Percentiles rank a stretch among this genome's conserved stretches.
Conservation (phyloP, 2,888 invertebrate species). For the Stenurella melanura region DNA sequence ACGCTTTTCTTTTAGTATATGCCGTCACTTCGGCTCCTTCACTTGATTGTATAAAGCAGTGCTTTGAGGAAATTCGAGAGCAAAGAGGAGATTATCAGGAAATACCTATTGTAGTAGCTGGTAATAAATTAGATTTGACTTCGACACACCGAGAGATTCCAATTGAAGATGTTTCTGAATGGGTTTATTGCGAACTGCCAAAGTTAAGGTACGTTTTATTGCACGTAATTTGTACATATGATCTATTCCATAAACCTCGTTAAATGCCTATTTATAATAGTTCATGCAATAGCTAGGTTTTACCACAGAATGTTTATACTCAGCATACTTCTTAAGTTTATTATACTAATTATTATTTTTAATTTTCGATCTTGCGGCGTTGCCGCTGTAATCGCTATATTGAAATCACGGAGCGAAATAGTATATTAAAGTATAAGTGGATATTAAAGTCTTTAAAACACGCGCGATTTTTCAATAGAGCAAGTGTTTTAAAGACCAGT, state of each 20-base stretch:
- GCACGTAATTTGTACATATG: background rate
- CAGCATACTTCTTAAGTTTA: too few relatives aligned
- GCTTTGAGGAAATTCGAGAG: conserved; percentile 88
- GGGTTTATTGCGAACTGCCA: conserved; percentile 86
- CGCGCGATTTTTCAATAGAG: too few relatives aligned
- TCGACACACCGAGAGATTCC: conserved; percentile 82
- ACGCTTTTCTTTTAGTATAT: conserved; percentile 92
- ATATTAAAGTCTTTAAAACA: too few relatives aligned
- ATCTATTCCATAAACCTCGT: background rate
- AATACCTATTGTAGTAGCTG: conserved; percentile 90
- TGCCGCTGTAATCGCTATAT: too few relatives aligned
- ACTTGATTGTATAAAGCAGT: conserved; percentile 83
- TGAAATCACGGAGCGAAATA: too few relatives aligned
- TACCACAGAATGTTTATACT: too few relatives aligned
- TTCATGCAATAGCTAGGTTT: too few relatives aligned
- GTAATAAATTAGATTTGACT: conserved; percentile 89
- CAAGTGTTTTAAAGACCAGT: too few relatives aligned
- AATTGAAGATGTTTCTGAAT: conserved; percentile 87
- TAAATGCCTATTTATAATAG: too few relatives aligned
- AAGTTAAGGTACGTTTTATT: conserved; percentile 77
- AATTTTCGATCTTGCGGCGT: too few relatives aligned
- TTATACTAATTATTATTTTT: too few relatives aligned
- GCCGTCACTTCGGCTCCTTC: conserved; percentile 84
- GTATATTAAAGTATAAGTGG: too few relatives aligned
- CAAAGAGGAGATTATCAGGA: conserved; percentile 85